Evolutionary conservation across 1,140 invertebrate species (phyloP).

Genomic region (Sitobion miscanthi): DNA sequence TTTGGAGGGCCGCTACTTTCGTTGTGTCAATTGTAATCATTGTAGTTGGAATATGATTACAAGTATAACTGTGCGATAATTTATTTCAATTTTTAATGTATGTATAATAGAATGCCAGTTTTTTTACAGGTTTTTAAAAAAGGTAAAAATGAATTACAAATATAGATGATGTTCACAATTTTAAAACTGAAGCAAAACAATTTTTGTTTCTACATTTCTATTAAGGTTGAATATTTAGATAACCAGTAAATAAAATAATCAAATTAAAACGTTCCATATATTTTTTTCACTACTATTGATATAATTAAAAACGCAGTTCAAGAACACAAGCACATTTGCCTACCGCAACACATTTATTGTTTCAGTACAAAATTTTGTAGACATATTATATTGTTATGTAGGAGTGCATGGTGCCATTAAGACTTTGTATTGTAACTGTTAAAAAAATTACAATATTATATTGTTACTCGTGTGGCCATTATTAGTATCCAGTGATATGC

Average conservation of each 20-base stretch:
- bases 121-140: background rate
- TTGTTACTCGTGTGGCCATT: background rate
- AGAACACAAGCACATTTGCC: background rate
- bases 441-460: background rate
- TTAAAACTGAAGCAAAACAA: background rate
- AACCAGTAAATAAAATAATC: background rate
- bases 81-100: no score
- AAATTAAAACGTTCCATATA: background rate
- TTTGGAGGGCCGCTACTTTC: no score
- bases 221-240: background rate
- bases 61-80: no score
- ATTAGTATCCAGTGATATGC: background rate
- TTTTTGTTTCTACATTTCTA: background rate
- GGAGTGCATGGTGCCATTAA: background rate
- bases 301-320: background rate
- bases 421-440: background rate
- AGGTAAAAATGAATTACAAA: background rate
- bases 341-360: background rate
- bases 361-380: background rate
- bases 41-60: no score
- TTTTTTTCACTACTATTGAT: background rate
- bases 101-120: background rate
- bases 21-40: no score
- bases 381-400: background rate
- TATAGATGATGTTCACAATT: background rate